Evolutionary conservation across 2,113 vertebrate genomes (phyloP).

Genomic region (Sinocyclocheilus anshuiensis): DNA sequence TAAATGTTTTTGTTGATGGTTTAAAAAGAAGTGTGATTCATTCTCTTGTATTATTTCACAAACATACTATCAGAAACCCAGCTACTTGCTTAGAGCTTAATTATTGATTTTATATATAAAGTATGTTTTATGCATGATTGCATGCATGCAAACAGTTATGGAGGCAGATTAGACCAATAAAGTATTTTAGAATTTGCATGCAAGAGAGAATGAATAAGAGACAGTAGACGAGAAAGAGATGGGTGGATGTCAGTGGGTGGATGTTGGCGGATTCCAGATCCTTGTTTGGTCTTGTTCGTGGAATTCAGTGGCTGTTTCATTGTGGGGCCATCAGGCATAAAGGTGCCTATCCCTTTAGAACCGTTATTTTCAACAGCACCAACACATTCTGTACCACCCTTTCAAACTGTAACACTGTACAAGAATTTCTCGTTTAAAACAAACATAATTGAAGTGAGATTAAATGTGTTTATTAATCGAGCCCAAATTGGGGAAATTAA

Average conservation of each 20-base stretch:
- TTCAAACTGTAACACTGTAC: neutral
- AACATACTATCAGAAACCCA: neutral
- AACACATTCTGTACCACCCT: neutral
- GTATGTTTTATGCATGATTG: neutral
- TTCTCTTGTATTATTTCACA: neutral
- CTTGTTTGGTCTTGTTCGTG: slow-evolving; percentile 78
- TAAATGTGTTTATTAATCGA: neutral
- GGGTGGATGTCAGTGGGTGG: slow-evolving; percentile 36
- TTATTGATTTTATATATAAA: slow-evolving; percentile 16
- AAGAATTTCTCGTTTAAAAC: neutral
- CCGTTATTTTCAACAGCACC: slow-evolving; percentile 45
- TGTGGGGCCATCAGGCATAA: slow-evolving; percentile 45
- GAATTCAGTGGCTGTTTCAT: slow-evolving; percentile 68
- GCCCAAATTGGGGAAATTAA: neutral
- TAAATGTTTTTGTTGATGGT: slow-evolving; percentile 34
- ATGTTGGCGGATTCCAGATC: slow-evolving; percentile 70
- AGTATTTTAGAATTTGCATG: neutral
- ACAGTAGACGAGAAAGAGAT: neutral
- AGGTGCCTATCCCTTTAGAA: slow-evolving; percentile 8
- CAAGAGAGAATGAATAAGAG: neutral
- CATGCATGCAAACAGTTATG: neutral
- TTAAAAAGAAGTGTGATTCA: neutral
- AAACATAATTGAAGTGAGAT: neutral
- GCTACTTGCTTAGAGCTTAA: neutral
- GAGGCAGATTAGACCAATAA: neutral